Base-by-base conservation (phyloP, 92 coral and sea anemone species). In the Meandrina meandrites region DNA sequence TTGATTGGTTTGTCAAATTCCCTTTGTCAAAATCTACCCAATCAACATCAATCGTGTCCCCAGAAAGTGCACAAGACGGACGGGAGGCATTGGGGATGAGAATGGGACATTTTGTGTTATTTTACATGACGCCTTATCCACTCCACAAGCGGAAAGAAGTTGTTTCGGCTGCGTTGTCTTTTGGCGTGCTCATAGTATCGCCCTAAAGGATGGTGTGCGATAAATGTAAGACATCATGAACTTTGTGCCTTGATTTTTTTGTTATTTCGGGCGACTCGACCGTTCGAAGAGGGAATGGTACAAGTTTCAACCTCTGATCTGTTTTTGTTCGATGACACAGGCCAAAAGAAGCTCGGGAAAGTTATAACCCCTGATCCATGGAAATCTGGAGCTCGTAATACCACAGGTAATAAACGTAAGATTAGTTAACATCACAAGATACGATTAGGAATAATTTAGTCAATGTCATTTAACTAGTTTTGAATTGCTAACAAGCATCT, bases 331-430 rank as follows among this genome's bases (percentile, higher is more conserved):
- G 42, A 10, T 21, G 79, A 54, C 64, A 57, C 88, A 96, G 99
- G 99, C 76, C 96, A 96, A 78, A 95, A 95, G 62, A 96, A 96
- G 84, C 93, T 96, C 5, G 99, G 99, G 19, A 96, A 96, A 66
- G 99, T 96, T 1, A 96, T 96, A 57, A 89, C 94, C 27, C 99
- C 99, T n/a, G 99, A 96, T 88, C 99, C 99, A 37, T 96, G 99
- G 99, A 96, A 96, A 62, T 84, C 98, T 81, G 99, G 99, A 67
- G 99, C 99, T 40, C 90, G 95, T 60, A 96, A 96, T 93, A 92
- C 94, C 35, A 96, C 99, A 82, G 99, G 99, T 95, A 81, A 36
- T n/a, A 12, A 78, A 9, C 11, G 18, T 1, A n/a, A 9, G 17
- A 32, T 31, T 6, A 34, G 11, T 36, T 15, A 62, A 62, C 0